Base-by-base conservation (phyloP, 2,113 vertebrate genomes). In the Cochlearius cochlearius region DNA sequence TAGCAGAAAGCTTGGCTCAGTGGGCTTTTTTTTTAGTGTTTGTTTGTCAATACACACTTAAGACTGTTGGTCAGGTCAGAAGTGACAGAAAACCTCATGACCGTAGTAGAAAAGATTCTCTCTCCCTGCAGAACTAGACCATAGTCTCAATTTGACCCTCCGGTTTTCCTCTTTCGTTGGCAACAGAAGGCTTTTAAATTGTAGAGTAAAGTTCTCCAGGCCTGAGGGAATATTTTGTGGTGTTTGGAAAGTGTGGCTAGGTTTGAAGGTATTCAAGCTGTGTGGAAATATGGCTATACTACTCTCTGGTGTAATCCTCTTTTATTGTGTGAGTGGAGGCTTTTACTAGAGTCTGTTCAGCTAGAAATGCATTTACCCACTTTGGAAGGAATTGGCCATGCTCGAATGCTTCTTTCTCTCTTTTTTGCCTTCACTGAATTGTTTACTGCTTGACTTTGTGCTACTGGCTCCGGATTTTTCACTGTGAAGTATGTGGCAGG, bases 211-310 rank as follows among this genome's bases (percentile, higher is more conserved):
- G 88, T 95, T 96, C 94, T 91, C 50, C 0, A 3, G 93, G 97
- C 98, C 98, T 0, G 39, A 97, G 96, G 98, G 97, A 96, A 82
- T 98, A 68, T 95, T 98, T 97, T 98, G 98, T 96, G 98, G 98
- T 85, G 49, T 83, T 92, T 95, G 95, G 97, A 39, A 75, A 97
- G 96, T 72, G 97, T 97, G 97, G 91, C 96, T 77, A 38, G 89
- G 95, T 94, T 95, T 91, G 94, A 66, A 96, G 96, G 92, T 96
- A 53, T 69, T 91, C 34, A 1, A 77, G 81, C 83, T 80, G 39
- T 92, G 95, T 84, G 92, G 94, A 92, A 97, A 71, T 56, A 86
- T 0, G 47, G 80, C 89, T 60, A 16, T 62, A 63, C 73, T 74
- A 3, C 77, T 94, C 27, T 30, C 43, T 91, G 73, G 8, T 77